phyloP scores from a whole-genome alignment of 2,797 vertebrate species.

The Lithobates sylvaticus region DNA sequence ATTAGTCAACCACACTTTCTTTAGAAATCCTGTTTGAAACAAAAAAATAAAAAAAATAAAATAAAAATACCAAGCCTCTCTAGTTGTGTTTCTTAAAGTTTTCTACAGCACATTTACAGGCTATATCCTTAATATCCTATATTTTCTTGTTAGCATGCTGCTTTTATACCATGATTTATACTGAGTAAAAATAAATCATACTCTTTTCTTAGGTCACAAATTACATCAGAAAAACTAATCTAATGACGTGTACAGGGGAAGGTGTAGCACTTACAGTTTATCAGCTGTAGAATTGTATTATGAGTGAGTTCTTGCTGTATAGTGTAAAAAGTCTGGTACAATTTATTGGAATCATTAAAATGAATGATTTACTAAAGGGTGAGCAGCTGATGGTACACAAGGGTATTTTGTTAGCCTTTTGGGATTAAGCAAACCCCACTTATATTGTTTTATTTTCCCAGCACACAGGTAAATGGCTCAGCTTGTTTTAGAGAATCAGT shows the following conservation, averaged over 20 bases:
- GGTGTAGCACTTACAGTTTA: not conserved
- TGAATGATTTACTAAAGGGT: not conserved
- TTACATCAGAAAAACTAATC: not conserved
- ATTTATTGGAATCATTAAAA: not conserved
- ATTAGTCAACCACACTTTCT: constrained; percentile 1
- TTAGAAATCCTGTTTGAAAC: not conserved
- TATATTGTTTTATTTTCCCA: not conserved
- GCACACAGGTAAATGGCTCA: not conserved
- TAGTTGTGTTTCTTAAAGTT: not conserved
- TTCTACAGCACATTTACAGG: not conserved
- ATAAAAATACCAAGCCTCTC: not conserved
- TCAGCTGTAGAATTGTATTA: not conserved
- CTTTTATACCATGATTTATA: not conserved
- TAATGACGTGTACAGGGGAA: not conserved
- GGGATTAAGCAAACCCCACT: not conserved
- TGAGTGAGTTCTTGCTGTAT: not conserved
- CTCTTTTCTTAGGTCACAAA: not conserved
- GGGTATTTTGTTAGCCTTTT: not conserved
- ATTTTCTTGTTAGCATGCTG: not conserved
- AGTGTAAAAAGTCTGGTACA: not conserved
- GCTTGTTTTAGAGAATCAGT: not conserved
- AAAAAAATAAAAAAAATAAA: not conserved
- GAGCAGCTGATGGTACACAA: not conserved
- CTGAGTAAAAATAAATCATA: not conserved
- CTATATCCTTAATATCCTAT: not conserved